Percentiles rank a stretch among this genome's conserved stretches.
Conservation (phyloP, 2,113 vertebrate genomes). For the Oxygymnocypris stewartii region DNA sequence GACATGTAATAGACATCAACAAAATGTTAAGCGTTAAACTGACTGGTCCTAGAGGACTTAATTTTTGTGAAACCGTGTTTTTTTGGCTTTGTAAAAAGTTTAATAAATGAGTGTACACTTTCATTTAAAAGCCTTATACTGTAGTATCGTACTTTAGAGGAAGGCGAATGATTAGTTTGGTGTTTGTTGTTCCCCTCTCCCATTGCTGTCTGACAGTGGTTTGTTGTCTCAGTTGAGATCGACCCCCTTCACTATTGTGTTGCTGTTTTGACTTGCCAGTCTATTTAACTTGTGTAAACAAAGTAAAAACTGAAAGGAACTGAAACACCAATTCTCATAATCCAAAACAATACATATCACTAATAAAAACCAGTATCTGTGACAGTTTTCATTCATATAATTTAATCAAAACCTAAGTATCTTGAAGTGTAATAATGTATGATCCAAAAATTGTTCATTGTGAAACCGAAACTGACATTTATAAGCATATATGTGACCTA, state of each 20-base stretch:
- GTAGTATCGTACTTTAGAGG: neutral
- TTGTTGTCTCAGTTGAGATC: neutral
- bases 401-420: neutral
- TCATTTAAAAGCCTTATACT: neutral
- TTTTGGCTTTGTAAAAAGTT: neutral
- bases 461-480: neutral
- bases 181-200: neutral
- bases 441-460: neutral
- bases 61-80: neutral
- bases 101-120: neutral
- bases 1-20: neutral
- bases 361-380: neutral
- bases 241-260: conserved; percentile 12
- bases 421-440: neutral
- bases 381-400: neutral
- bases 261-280: conserved; percentile 14
- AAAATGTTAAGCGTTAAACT: neutral
- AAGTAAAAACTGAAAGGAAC: neutral
- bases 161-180: neutral
- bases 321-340: neutral
- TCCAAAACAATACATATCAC: neutral
- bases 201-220: conserved; percentile 11
- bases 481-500: neutral
- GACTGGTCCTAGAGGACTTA: neutral
- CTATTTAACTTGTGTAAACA: conserved; percentile 34